Evolutionary conservation across 2,113 vertebrate species (phyloP).

Genomic region (Burhinus bistriatus): DNA sequence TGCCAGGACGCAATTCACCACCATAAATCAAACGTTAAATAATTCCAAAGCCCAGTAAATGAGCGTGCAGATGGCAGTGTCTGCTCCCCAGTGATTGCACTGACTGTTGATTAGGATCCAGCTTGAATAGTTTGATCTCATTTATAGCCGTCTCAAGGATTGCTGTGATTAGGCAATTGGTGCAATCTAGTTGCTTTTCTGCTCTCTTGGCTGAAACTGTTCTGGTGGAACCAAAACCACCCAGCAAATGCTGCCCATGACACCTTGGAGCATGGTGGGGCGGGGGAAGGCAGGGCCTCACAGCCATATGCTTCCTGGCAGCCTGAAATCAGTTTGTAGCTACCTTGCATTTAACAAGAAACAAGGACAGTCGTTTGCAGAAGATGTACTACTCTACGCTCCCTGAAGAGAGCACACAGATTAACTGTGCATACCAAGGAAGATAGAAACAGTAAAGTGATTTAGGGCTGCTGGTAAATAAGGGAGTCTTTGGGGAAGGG

Average conservation of each 20-base stretch:
- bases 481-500: not conserved
- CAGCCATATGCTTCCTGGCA: not conserved
- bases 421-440: not conserved
- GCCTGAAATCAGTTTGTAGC: not conserved
- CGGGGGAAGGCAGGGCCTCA: not conserved
- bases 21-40: constrained; percentile 38
- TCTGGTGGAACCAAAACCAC: not conserved
- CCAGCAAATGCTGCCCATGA: fast-evolving
- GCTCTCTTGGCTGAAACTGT: not conserved
- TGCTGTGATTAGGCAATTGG: not conserved
- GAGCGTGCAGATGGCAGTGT: not conserved
- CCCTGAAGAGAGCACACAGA: not conserved
- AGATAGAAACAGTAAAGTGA: not conserved
- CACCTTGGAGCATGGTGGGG: not conserved
- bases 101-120: constrained; percentile 21
- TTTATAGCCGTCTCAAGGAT: not conserved
- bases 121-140: not conserved
- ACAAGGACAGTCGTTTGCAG: not conserved
- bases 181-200: not conserved
- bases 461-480: not conserved
- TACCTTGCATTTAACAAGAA: not conserved
- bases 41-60: constrained; percentile 19
- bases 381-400: not conserved
- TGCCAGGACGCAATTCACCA: not conserved
- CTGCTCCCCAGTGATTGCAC: constrained; percentile 10